Conservation (phyloP, 2,113 vertebrate genomes). For the Machaerirhynchus nigripectus region DNA sequence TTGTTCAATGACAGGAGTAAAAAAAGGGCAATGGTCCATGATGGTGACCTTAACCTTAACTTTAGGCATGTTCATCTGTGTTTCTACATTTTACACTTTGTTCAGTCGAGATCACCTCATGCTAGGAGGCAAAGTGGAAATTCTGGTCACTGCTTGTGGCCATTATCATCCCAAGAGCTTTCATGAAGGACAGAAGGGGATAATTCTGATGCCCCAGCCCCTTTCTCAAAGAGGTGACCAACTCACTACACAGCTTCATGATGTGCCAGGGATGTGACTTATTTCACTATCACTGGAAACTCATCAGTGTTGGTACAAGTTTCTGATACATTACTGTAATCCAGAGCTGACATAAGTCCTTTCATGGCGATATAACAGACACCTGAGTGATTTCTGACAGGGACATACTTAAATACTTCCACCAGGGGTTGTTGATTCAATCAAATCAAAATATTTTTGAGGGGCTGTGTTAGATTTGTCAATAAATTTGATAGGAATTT, state of each 20-base stretch:
- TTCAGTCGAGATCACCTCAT: background rate
- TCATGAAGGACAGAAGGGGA: background rate
- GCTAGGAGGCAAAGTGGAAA: background rate
- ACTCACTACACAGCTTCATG: background rate
- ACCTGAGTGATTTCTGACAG: background rate
- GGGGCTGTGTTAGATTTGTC: background rate
- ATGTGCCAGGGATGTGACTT: background rate
- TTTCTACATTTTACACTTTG: background rate
- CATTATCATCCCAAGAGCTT: background rate
- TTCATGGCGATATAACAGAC: background rate
- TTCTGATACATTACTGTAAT: background rate
- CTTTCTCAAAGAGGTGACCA: background rate
- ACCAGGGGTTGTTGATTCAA: background rate
- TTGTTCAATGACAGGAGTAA: background rate
- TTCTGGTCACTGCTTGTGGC: background rate
- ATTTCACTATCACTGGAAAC: background rate
- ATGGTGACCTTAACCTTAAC: background rate
- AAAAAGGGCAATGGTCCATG: background rate
- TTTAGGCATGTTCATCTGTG: background rate
- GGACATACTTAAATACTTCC: background rate
- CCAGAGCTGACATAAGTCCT: background rate
- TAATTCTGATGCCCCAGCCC: background rate
- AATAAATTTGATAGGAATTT: background rate
- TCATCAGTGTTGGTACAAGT: accelerated
- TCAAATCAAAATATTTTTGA: background rate